phyloP scores from a whole-genome alignment of 2,888 invertebrate genomes.

The Meteorus cinctellus region DNA sequence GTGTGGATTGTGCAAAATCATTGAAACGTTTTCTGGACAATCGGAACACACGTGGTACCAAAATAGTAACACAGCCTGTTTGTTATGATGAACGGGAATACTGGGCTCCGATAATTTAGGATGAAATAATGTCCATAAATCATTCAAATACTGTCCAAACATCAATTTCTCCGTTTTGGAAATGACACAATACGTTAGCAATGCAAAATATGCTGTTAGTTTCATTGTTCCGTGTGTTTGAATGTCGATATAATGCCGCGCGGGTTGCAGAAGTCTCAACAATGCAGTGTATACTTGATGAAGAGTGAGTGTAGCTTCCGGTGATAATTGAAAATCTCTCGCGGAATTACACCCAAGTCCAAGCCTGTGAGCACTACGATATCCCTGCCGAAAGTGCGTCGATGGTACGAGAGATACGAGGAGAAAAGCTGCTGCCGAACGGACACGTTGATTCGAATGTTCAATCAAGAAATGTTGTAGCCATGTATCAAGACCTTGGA shows the following conservation, averaged over 20 bases:
- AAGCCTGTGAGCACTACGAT: slow-evolving; percentile 78
- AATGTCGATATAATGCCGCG: slow-evolving; percentile 90
- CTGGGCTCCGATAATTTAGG: slow-evolving; percentile 95
- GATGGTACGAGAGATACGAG: slow-evolving; percentile 93
- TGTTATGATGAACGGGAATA: slow-evolving; percentile 95
- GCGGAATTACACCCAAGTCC: slow-evolving; percentile 77
- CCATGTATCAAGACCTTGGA: slow-evolving; percentile 95
- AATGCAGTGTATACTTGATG: slow-evolving; percentile 84
- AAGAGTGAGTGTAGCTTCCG: slow-evolving; percentile 78
- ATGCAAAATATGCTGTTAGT: slow-evolving; percentile 92
- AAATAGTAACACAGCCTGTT: slow-evolving; percentile 92
- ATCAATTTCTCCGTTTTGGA: slow-evolving; percentile 93
- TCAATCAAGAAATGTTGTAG: slow-evolving; percentile 91
- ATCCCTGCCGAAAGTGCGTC: slow-evolving; percentile 91
- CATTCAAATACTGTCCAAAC: slow-evolving; percentile 94
- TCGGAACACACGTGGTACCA: slow-evolving; percentile 96
- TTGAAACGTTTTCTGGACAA: slow-evolving; percentile 93
- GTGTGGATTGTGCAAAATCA: slow-evolving; percentile 89
- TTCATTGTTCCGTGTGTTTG: slow-evolving; percentile 92
- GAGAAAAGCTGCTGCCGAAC: slow-evolving; percentile 92
- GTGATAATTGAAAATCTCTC: slow-evolving; percentile 67
- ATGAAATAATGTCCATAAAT: slow-evolving; percentile 95
- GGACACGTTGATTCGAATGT: slow-evolving; percentile 88
- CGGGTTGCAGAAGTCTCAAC: slow-evolving; percentile 84
- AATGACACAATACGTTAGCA: slow-evolving; percentile 93